Evolutionary conservation across 2,113 vertebrate species (phyloP).

Genomic region (Heterotilapia buettikoferi): DNA sequence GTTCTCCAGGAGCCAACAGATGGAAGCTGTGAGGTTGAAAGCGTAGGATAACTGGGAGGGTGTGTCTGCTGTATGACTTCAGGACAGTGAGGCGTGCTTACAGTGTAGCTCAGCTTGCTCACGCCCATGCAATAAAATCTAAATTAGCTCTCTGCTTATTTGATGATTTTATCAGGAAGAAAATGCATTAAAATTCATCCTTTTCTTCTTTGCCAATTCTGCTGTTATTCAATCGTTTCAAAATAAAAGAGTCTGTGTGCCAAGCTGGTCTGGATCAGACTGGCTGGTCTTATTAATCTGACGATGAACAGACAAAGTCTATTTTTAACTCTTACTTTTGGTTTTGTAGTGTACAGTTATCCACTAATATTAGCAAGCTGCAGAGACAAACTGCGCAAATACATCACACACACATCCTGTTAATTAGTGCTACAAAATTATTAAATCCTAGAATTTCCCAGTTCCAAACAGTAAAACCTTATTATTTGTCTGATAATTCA

Average conservation of each 20-base stretch:
- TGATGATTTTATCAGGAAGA: not conserved
- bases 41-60: not conserved
- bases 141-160: not conserved
- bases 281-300: not conserved
- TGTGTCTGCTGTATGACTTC: not conserved
- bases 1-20: not conserved
- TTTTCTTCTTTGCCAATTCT: not conserved
- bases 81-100: not conserved
- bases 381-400: not conserved
- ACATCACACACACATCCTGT: not conserved
- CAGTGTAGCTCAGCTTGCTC: not conserved
- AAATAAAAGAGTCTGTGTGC: accelerated
- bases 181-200: not conserved
- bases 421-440: not conserved
- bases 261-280: not conserved
- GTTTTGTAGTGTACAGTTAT: not conserved
- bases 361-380: not conserved
- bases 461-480: not conserved
- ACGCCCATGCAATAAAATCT: not conserved
- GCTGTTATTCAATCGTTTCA: not conserved
- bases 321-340: not conserved
- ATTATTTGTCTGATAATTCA: not conserved
- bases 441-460: accelerated
- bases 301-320: not conserved
- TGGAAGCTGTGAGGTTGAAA: not conserved